phyloP scores from a whole-genome alignment of 1,140 invertebrate species.

The Platyscapa corneri region DNA sequence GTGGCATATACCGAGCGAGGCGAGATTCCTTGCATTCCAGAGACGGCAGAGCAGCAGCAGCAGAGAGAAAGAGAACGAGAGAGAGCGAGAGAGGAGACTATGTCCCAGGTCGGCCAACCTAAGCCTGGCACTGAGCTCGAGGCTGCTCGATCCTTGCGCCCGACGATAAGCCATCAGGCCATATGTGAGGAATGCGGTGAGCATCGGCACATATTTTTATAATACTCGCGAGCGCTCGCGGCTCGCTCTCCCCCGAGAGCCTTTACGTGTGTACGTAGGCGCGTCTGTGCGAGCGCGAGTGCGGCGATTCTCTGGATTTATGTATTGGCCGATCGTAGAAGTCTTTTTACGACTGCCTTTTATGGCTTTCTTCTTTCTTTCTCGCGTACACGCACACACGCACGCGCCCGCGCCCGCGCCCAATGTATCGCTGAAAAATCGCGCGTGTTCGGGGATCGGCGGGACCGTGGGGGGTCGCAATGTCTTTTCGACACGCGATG shows the following conservation, averaged over 20 bases:
- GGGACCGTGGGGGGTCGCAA: background rate
- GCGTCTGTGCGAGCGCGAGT: background rate
- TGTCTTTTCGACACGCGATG: too few species aligned
- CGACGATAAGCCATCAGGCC: conserved; percentile 58
- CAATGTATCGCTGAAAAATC: background rate
- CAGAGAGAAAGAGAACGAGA: conserved; percentile 5
- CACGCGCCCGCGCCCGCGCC: background rate
- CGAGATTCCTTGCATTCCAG: conserved; percentile 64
- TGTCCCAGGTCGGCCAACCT: conserved; percentile 61
- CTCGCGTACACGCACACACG: background rate
- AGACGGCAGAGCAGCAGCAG: conserved; percentile 39
- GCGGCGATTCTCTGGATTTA: conserved; percentile 18
- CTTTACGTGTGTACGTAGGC: background rate
- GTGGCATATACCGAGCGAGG: conserved; percentile 50
- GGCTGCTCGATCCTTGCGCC: conserved; percentile 3
- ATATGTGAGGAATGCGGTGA: conserved; percentile 69
- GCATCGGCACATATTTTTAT: conserved; percentile 51
- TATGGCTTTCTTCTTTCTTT: conserved; percentile 14
- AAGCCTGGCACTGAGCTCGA: conserved; percentile 51
- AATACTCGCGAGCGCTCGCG: conserved; percentile 32
- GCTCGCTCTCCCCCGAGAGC: background rate
- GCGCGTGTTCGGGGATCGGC: background rate
- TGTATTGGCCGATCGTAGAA: conserved; percentile 34
- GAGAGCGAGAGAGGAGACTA: conserved; percentile 39
- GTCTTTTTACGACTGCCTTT: conserved; percentile 41